These are phyloP conservation scores for Pegoplata infirma DNA, from an alignment of 2,888 invertebrate genomes.

Conservation along the genomic window DNA sequence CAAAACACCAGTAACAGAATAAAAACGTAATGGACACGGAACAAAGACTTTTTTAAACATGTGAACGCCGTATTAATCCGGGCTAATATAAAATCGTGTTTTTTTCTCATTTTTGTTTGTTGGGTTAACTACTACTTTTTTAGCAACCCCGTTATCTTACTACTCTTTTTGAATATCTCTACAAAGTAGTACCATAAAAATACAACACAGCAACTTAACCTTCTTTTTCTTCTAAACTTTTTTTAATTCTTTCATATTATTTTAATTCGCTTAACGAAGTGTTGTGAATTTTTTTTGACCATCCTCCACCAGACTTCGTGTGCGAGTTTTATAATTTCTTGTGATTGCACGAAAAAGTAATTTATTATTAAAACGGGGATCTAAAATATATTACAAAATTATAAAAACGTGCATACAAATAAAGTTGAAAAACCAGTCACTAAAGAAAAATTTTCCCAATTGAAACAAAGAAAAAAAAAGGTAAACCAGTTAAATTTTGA, in stretches of 20 bases:
- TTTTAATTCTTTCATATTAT: slow-evolving; percentile 25
- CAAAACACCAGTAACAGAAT: too few species aligned
- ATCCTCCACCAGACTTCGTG: slow-evolving; percentile 23
- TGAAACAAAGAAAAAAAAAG: background rate
- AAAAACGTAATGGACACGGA: too few species aligned
- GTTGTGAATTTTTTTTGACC: slow-evolving; percentile 32
- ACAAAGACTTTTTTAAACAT: too few species aligned
- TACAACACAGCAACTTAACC: slow-evolving; percentile 27
- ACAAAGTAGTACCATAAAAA: background rate
- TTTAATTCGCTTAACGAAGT: slow-evolving; percentile 47
- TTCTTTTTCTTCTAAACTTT: slow-evolving; percentile 25
- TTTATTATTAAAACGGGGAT: too few species aligned
- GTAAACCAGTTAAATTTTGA: background rate
- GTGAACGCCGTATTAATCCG: too few species aligned
- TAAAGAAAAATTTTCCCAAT: slow-evolving; percentile 41
- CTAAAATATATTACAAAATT: slow-evolving; percentile 5
- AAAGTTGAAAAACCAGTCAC: background rate
- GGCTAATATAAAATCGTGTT: too few species aligned
- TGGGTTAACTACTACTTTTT: background rate
- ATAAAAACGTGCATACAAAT: background rate
- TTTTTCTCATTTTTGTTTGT: too few species aligned
- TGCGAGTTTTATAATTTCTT: slow-evolving; percentile 32
- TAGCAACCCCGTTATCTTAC: background rate
- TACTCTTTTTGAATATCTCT: background rate
- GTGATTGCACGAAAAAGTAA: slow-evolving; percentile 26